Percentiles rank a stretch among this genome's conserved stretches.
These are phyloP conservation scores for honey bee (Apis mellifera) DNA, from an alignment of 1,140 invertebrate species.

Conservation along the genomic window DNA sequence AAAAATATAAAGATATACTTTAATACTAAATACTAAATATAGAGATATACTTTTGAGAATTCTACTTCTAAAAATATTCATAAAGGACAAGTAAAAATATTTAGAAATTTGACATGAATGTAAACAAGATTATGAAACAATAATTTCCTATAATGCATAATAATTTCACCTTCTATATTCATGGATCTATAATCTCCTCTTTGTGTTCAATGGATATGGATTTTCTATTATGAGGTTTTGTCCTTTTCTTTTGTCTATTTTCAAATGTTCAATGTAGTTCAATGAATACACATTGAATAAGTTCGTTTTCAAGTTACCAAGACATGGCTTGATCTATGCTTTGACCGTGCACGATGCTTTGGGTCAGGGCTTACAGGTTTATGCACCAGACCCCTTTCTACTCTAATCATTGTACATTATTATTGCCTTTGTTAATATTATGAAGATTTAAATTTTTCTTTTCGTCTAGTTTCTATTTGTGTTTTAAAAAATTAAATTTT, in stretches of 20 bases:
- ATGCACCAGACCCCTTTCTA: constrained; percentile 32
- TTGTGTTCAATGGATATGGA: not conserved
- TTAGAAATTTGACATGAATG: too few species aligned
- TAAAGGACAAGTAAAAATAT: too few species aligned
- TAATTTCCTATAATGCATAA: too few species aligned
- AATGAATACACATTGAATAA: constrained; percentile 8
- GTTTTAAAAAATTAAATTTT: too few species aligned
- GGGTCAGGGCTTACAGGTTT: constrained; percentile 23
- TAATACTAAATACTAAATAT: too few species aligned
- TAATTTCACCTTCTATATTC: not conserved
- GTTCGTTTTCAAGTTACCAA: not conserved
- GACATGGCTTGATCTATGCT: not conserved
- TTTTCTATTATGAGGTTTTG: not conserved
- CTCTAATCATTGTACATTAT: not conserved
- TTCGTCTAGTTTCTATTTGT: not conserved
- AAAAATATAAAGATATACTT: too few species aligned
- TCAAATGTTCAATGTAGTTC: not conserved
- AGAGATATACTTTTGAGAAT: too few species aligned
- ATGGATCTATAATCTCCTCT: not conserved
- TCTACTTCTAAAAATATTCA: too few species aligned
- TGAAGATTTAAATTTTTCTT: not conserved
- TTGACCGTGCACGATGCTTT: not conserved
- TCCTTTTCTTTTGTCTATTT: not conserved
- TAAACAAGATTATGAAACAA: too few species aligned
- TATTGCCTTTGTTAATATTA: constrained; percentile 4